Evolutionary conservation across 2,888 invertebrate genomes (phyloP), one percentile per base, ranked within the genome.

Genomic region (Parnassius orleans): DNA sequence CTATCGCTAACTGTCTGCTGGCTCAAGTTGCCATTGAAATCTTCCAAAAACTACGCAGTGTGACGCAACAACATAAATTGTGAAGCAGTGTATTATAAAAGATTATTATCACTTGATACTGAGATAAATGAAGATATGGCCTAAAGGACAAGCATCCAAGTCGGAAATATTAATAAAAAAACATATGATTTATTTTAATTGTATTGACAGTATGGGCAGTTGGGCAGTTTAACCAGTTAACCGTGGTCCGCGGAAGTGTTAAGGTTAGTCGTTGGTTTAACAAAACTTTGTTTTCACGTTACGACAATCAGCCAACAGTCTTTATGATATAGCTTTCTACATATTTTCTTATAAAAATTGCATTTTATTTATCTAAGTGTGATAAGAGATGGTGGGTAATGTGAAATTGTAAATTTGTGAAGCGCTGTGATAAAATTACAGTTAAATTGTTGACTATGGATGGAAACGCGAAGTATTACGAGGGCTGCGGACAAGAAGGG

Each of bases 401-500:
- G 33, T 33, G 0, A 33, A 60, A 66, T 72, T 76, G 73, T 75
- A 70, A 74, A 68, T 70, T 69, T 63, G 66, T 72, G 65, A 60
- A 61, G 66, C 68, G 60, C 65, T 64, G 55, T 60, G 58, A 46
- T 7, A 61, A 58, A 60, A 54, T 58, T 60, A 60, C 63, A 62
- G 63, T 68, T 64, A 12, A 46, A 10, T 68, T 78, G 69, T 76
- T 77, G 74, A 81, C 75, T 68, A 90, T 90, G 90, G 89, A 90
- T 86, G 85, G 79, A 69, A 87, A 86, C 73, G 78, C 84, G 57
- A 91, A 90, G 71, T 92, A 84, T 77, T 91, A 87, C 75, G 93
- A 93, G 83, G 93, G 93, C 54, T 93, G 92, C 71, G 93, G 92
- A 48, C 93, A 93, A 77, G 94, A 95, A 83, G 95, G 95, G 51